Percentiles rank a stretch among this genome's conserved stretches.
Evolutionary conservation across 2,888 invertebrate genomes (phyloP).

Genomic region (Cosmorhoe ocellata): DNA sequence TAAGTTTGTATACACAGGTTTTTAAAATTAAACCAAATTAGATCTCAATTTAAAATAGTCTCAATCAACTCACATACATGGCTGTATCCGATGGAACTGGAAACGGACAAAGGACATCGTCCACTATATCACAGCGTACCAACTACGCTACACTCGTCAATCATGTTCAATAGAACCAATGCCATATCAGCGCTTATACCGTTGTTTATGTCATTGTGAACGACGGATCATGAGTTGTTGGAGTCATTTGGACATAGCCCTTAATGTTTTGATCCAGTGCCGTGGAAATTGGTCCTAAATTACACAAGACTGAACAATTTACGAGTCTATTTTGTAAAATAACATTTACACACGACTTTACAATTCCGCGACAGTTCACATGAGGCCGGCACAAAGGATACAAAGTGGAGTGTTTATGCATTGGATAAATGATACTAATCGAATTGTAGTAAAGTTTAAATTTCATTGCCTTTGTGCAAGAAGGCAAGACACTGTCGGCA

Average conservation of each 20-base stretch:
- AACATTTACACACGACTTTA: constrained; percentile 54
- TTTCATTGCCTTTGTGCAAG: constrained; percentile 19
- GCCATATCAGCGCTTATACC: constrained; percentile 17
- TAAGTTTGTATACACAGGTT: constrained; percentile 33
- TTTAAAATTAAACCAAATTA: constrained; percentile 31
- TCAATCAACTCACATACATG: constrained; percentile 5
- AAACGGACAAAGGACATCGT: constrained; percentile 2
- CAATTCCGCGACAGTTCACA: constrained; percentile 40
- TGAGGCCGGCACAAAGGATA: constrained; percentile 12
- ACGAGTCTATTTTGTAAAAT: constrained; percentile 79
- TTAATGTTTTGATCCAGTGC: constrained; percentile 18
- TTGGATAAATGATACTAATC: constrained; percentile 19
- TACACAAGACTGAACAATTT: constrained; percentile 80
- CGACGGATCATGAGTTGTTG: constrained; percentile 16
- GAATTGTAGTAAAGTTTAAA: constrained; percentile 19
- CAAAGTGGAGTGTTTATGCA: constrained; percentile 24
- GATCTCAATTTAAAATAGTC: constrained; percentile 31
- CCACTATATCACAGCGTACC: background rate
- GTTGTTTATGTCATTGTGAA: constrained; percentile 19
- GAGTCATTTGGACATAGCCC: constrained; percentile 6
- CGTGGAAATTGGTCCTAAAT: constrained; percentile 54
- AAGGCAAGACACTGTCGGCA: constrained; percentile 1
- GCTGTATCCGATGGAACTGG: background rate
- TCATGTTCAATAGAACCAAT: constrained; percentile 14
- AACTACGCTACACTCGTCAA: background rate